A percentile compares a stretch with the other conserved stretches of the same genome.
These are phyloP conservation scores for Cyprinodon tularosa DNA, from an alignment of 2,113 vertebrate genomes.

Conservation along the genomic window DNA sequence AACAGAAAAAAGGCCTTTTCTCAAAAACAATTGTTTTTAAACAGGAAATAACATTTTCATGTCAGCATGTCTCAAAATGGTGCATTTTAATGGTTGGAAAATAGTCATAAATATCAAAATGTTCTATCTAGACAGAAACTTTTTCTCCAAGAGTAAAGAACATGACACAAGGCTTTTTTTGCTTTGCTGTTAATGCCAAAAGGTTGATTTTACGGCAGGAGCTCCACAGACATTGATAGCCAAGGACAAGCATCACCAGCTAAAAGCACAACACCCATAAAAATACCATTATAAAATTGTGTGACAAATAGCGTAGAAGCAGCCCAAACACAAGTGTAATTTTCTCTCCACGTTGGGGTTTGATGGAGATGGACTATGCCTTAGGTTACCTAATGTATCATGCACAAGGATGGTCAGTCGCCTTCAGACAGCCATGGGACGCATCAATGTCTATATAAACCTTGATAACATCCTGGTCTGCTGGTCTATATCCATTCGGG, in stretches of 20 bases:
- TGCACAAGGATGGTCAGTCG: constrained; percentile 10
- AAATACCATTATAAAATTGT: constrained; percentile 18
- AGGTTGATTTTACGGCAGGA: not conserved
- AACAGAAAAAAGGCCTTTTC: not conserved
- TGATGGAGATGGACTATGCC: constrained; percentile 11
- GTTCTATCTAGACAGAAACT: not conserved
- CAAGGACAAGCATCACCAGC: not conserved
- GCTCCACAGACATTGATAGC: not conserved
- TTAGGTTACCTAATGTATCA: constrained; percentile 15
- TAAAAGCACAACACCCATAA: constrained; percentile 4
- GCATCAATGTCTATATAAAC: constrained; percentile 14
- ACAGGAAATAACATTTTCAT: not conserved
- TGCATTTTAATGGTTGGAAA: not conserved
- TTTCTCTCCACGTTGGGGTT: constrained; percentile 12
- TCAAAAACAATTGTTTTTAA: not conserved
- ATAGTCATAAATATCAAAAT: not conserved
- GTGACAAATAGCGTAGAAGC: constrained; percentile 9
- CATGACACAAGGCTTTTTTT: not conserved
- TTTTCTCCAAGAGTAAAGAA: not conserved
- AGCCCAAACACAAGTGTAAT: constrained; percentile 22
- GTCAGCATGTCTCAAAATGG: not conserved
- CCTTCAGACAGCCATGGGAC: constrained; percentile 2
- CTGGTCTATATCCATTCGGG: constrained; percentile 2
- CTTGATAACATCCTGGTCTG: not conserved
- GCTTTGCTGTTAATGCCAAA: not conserved